Conservation (phyloP, 1,140 invertebrate species). For the Drosophila funebris region DNA sequence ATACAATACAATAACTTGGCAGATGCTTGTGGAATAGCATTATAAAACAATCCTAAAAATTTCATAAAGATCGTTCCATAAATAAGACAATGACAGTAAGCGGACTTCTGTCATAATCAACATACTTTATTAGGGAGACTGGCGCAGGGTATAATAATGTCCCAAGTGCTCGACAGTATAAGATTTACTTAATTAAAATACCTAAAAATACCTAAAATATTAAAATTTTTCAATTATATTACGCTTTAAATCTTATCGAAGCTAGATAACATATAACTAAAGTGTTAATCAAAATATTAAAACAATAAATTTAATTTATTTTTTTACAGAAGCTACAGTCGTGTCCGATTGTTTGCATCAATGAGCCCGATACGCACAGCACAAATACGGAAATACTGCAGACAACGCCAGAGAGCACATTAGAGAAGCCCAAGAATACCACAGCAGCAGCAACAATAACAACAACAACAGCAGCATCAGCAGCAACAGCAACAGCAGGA, state of each 20-base stretch:
- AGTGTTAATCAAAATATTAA: too few relatives aligned
- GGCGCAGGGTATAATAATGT: too few relatives aligned
- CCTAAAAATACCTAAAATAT: neutral
- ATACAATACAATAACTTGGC: too few relatives aligned
- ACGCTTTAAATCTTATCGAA: too few relatives aligned
- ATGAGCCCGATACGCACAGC: slow-evolving; percentile 79
- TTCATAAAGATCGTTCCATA: too few relatives aligned
- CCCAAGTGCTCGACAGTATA: too few relatives aligned
- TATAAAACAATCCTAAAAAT: too few relatives aligned
- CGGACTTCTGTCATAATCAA: too few relatives aligned
- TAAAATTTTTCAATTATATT: slow-evolving; percentile 1
- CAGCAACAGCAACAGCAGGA: slow-evolving; percentile 13
- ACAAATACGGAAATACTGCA: slow-evolving; percentile 71
- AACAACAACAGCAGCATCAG: slow-evolving; percentile 19
- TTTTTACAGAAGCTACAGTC: slow-evolving; percentile 74
- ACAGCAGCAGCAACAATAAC: slow-evolving; percentile 27
- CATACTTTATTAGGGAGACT: too few relatives aligned
- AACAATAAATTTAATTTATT: neutral
- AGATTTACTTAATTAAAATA: neutral
- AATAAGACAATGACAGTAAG: too few relatives aligned
- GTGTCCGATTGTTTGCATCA: slow-evolving; percentile 78
- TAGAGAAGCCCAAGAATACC: slow-evolving; percentile 60
- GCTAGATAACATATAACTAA: too few relatives aligned
- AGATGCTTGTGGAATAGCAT: too few relatives aligned
- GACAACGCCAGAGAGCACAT: slow-evolving; percentile 69